Base-by-base conservation (phyloP, 2,797 vertebrate genomes). In the Moxostoma hubbsi region DNA sequence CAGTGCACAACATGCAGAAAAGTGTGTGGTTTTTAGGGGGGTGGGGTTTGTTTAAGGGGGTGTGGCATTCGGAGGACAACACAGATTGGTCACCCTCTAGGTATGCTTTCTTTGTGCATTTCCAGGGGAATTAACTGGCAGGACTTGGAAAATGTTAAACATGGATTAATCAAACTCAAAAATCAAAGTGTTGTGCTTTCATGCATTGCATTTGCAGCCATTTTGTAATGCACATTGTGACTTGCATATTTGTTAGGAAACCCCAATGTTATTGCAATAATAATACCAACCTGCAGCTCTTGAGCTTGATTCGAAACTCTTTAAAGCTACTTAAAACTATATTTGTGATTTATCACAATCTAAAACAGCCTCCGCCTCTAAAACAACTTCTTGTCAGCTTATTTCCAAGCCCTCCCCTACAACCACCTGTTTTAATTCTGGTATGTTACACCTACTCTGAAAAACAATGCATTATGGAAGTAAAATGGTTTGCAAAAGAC, bases 1-100 rank as follows among this genome's bases (percentile, higher is more conserved):
- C 86, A 89, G 90, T 92, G 92, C 91, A 86, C 84, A 78, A 76
- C 93, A 94, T 94, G 93, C 94, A 18, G 47, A 74, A 58, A 45
- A 63, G 74, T 69, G 76, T 75, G 61, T 64, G 49, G 18, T 70
- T 62, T 47, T 16, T 7, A 5, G 11, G 11, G 75, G 57, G 68
- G 76, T 10, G 49, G 58, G 75, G 67, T 47, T 65, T 66, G 45
- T 5, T 53, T 50, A 49, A 71, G 73, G 81, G 55, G 65, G 75
- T 45, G 55, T 66, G 50, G 65, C 75, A 77, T 69, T 77, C 46
- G 9, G 9, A 1, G 59, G 55, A 15, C 58, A 58, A 62, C 63
- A 57, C 50, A 63, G 61, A 45, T 8, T 13, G 9, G 5, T 46
- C 36, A 24, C 18, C 16, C 15, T 65, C 0, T 6, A 9, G 62